phyloP scores from a whole-genome alignment of 2,113 vertebrate species.

The Carassius gibelio region DNA sequence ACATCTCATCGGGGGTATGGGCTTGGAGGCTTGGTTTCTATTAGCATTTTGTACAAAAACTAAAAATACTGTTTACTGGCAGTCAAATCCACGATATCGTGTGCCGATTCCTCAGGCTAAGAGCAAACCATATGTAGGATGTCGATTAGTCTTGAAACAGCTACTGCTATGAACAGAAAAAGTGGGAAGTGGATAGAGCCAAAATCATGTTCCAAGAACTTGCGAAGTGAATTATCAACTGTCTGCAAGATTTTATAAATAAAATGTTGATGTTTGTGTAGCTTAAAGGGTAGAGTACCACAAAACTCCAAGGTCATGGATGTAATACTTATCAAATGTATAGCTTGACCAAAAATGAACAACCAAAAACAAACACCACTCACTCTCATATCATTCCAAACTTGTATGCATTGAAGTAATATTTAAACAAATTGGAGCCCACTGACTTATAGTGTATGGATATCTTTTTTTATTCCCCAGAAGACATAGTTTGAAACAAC shows the following conservation, averaged over 20 bases:
- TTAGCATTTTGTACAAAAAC: conserved; percentile 19
- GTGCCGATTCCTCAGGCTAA: not conserved
- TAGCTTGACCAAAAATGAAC: not conserved
- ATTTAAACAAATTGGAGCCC: not conserved
- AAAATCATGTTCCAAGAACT: not conserved
- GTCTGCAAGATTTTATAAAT: not conserved
- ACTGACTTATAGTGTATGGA: not conserved
- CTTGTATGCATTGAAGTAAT: not conserved
- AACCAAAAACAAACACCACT: too few species aligned
- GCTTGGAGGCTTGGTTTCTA: not conserved
- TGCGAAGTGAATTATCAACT: not conserved
- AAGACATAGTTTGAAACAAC: not conserved
- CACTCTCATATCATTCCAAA: not conserved
- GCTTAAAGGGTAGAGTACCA: not conserved
- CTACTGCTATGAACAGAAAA: conserved; percentile 5
- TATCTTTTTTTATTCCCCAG: not conserved
- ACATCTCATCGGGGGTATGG: conserved; percentile 32
- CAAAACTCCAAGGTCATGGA: too few species aligned
- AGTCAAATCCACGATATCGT: conserved; percentile 9
- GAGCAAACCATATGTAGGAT: conserved; percentile 11
- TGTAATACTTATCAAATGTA: not conserved
- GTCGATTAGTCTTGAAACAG: conserved; percentile 10
- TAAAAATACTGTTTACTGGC: conserved; percentile 9
- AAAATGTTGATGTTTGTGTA: not conserved
- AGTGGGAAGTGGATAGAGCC: conserved; percentile 16